Evolutionary conservation across 2,113 vertebrate species (phyloP).

Genomic region (Globicephala melas): DNA sequence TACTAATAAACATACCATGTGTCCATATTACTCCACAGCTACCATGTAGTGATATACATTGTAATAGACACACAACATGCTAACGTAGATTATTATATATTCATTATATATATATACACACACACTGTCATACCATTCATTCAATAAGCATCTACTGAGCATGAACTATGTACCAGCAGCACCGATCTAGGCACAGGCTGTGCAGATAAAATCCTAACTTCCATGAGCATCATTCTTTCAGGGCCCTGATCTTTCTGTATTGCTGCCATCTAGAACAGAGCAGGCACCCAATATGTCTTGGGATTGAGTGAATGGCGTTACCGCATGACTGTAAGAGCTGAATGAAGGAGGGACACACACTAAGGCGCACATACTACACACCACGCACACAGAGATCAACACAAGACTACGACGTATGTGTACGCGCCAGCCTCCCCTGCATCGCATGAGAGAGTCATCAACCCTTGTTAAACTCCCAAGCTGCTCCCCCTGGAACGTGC

Average conservation of each 20-base stretch:
- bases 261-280: background rate
- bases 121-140: background rate
- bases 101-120: background rate
- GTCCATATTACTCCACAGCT: background rate
- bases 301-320: background rate
- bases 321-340: background rate
- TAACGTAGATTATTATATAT: too few species aligned
- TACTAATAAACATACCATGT: background rate
- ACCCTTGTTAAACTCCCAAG: background rate
- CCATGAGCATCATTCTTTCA: rapidly evolving
- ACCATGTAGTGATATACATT: background rate
- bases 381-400: background rate
- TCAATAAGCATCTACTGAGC: background rate
- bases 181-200: background rate
- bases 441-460: rapidly evolving
- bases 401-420: rapidly evolving
- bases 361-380: rapidly evolving
- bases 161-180: background rate
- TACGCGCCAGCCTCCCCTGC: background rate
- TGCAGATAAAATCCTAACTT: background rate
- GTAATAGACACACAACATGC: background rate
- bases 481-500: background rate
- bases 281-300: background rate
- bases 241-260: background rate
- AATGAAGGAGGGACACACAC: background rate